A percentile compares a stretch with the other conserved stretches of the same genome.
Conservation (phyloP, 2,888 invertebrate genomes). For the Ophion ventricosus region DNA sequence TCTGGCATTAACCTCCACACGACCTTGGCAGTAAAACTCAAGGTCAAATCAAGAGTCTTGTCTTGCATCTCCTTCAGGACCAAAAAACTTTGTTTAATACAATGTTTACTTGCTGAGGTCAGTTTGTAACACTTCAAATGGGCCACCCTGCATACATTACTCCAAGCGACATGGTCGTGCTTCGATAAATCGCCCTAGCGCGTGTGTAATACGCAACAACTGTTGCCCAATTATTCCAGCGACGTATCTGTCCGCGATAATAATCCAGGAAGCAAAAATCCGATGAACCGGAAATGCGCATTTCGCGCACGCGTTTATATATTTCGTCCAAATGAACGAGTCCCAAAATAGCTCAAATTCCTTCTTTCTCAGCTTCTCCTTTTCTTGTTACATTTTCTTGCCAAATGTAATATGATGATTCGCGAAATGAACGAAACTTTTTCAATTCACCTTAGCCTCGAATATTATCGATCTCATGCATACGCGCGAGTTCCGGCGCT, state of each 20-base stretch:
- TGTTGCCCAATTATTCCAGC: not conserved
- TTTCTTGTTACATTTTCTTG: not conserved
- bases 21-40: too few relatives aligned
- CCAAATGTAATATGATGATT: not conserved
- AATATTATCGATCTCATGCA: constrained; percentile 16
- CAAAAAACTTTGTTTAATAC: too few relatives aligned
- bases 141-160: too few relatives aligned
- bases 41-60: too few relatives aligned
- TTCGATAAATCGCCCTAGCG: too few relatives aligned
- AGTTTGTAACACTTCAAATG: too few relatives aligned
- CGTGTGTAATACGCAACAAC: too few relatives aligned
- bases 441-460: constrained; percentile 34
- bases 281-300: constrained; percentile 38
- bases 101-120: too few relatives aligned
- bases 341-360: not conserved
- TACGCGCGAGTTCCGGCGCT: constrained; percentile 1
- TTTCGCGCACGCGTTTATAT: constrained; percentile 45
- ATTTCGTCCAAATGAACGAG: not conserved
- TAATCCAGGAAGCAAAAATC: constrained; percentile 42
- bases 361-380: constrained; percentile 12
- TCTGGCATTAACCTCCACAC: too few relatives aligned
- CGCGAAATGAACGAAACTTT: constrained; percentile 41
- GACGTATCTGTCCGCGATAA: not conserved
- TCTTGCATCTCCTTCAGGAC: too few relatives aligned
- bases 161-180: too few relatives aligned